Evolutionary conservation across 2,797 vertebrate genomes (phyloP).

Genomic region (Eulemur rubriventer): DNA sequence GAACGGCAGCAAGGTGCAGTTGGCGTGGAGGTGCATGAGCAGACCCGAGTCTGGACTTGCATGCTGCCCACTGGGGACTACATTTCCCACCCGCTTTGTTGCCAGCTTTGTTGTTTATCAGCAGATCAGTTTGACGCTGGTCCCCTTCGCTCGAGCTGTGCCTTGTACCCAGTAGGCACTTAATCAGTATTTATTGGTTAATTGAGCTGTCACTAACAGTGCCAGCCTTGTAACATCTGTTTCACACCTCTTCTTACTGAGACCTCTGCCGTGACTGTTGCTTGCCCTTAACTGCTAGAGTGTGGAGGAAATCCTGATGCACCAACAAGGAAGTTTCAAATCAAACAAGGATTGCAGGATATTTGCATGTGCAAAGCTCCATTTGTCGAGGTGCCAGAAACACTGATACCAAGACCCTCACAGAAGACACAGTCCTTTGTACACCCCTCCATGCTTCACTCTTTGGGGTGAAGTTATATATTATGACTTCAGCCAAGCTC

Average conservation of each 20-base stretch:
- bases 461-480: conserved; percentile 13
- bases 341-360: neutral
- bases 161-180: conserved; percentile 60
- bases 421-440: neutral
- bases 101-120: neutral
- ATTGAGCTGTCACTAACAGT: conserved; percentile 56
- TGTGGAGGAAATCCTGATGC: neutral
- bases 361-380: neutral
- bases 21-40: conserved; percentile 17
- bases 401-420: neutral
- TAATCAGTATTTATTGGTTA: neutral
- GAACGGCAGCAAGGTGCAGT: conserved; percentile 36
- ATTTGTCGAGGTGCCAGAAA: neutral
- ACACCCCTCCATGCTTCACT: neutral
- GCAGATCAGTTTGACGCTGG: neutral
- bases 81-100: neutral
- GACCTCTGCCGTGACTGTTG: neutral
- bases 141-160: neutral
- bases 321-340: neutral
- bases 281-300: neutral
- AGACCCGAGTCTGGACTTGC: conserved; percentile 61
- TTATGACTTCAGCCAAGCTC: neutral
- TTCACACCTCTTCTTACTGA: conserved; percentile 46
- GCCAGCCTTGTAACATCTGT: conserved; percentile 64
- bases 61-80: neutral